These are phyloP conservation scores for Hozukius guyotensis DNA, from an alignment of 2,797 vertebrate genomes.

Conservation along the genomic window DNA sequence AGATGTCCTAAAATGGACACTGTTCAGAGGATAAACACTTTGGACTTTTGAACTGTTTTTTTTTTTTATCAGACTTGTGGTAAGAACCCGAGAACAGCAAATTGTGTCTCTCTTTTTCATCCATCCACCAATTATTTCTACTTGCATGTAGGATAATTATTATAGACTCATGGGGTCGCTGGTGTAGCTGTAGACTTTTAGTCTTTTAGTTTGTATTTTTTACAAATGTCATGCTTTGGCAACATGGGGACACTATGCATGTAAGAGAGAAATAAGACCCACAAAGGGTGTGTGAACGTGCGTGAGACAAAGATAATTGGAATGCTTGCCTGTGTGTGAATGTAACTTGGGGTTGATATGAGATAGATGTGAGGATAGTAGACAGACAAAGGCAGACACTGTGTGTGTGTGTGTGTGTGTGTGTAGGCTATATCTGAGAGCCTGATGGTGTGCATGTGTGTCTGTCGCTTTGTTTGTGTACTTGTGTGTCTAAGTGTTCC, in stretches of 20 bases:
- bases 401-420: neutral
- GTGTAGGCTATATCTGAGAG: neutral
- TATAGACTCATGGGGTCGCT: neutral
- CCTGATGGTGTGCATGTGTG: neutral
- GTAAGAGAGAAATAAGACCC: neutral
- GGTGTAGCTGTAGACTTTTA: neutral
- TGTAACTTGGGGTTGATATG: neutral
- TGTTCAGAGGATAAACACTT: neutral
- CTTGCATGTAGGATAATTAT: neutral
- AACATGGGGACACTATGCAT: neutral
- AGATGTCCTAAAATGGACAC: neutral
- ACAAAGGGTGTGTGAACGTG: neutral
- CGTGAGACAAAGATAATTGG: constrained; percentile 23
- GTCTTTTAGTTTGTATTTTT: neutral
- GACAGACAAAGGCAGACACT: neutral
- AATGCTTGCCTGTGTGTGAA: neutral
- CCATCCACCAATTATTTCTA: neutral
- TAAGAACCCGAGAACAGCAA: neutral
- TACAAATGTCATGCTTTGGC: neutral
- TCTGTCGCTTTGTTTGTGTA: neutral
- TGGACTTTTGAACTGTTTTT: neutral
- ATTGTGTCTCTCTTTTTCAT: neutral
- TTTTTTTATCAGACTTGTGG: neutral
- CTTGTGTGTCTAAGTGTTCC: neutral
- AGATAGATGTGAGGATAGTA: neutral